A percentile compares a stretch with the other conserved stretches of the same genome.
Evolutionary conservation across 2,113 vertebrate species (phyloP).

Genomic region (Calyptommatus sinebrachiatus): DNA sequence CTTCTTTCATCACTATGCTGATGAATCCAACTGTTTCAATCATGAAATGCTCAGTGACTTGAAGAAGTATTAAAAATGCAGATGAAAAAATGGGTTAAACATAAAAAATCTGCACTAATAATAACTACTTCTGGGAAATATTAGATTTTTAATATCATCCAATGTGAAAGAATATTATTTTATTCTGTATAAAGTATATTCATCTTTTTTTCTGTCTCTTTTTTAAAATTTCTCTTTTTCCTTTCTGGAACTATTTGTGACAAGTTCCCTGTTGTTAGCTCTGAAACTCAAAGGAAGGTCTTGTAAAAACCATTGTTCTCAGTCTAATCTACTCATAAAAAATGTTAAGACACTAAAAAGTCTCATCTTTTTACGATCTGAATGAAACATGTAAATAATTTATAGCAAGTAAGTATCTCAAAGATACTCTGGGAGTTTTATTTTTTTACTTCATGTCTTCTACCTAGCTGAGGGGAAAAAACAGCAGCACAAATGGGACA

Average conservation of each 20-base stretch:
- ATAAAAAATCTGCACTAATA: not conserved
- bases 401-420: too few relatives aligned
- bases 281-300: not conserved
- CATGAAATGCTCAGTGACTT: conserved; percentile 32
- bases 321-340: too few relatives aligned
- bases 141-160: too few relatives aligned
- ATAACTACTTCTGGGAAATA: not conserved
- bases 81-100: not conserved
- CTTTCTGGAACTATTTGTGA: not conserved
- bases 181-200: too few relatives aligned
- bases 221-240: not conserved
- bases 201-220: too few relatives aligned
- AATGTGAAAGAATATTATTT: too few relatives aligned
- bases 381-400: too few relatives aligned
- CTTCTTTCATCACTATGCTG: conserved; percentile 27
- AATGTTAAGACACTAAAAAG: not conserved
- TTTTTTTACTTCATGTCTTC: too few relatives aligned
- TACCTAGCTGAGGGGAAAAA: too few relatives aligned
- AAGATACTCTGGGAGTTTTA: too few relatives aligned
- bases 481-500: too few relatives aligned
- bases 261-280: not conserved
- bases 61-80: conserved; percentile 25
- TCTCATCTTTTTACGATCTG: not conserved
- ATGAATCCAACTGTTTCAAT: conserved; percentile 41
- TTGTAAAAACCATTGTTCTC: not conserved